These are phyloP conservation scores for Tor tambroides DNA, from an alignment of 2,113 vertebrate species.

Conservation along the genomic window DNA sequence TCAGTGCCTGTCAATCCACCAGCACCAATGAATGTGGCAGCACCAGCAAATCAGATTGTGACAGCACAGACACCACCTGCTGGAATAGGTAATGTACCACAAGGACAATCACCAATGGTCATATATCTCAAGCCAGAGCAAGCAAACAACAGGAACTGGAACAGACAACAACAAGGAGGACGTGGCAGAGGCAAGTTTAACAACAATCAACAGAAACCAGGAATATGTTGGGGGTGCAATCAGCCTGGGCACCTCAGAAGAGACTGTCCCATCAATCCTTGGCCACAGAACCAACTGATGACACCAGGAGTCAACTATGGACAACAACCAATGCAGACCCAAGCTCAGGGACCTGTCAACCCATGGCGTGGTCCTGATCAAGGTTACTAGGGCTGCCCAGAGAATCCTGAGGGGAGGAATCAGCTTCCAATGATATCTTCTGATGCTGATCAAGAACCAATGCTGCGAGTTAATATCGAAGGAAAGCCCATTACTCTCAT, in stretches of 20 bases:
- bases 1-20: no score
- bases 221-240: neutral
- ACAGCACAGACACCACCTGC: no score
- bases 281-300: neutral
- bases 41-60: no score
- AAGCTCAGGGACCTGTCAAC: neutral
- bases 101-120: neutral
- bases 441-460: neutral
- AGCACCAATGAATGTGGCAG: no score
- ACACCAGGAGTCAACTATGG: neutral
- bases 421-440: neutral
- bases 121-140: neutral
- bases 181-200: neutral
- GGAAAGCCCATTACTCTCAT: neutral
- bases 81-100: no score
- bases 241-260: neutral
- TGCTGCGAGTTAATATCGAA: neutral
- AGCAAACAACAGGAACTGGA: neutral
- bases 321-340: neutral
- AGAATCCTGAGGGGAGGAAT: neutral
- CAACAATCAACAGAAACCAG: neutral
- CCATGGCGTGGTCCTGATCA: neutral
- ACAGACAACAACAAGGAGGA: neutral
- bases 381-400: neutral
- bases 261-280: rapidly evolving